Base-by-base conservation (phyloP, 2,113 vertebrate genomes). In the Acrocephalus kingi region DNA sequence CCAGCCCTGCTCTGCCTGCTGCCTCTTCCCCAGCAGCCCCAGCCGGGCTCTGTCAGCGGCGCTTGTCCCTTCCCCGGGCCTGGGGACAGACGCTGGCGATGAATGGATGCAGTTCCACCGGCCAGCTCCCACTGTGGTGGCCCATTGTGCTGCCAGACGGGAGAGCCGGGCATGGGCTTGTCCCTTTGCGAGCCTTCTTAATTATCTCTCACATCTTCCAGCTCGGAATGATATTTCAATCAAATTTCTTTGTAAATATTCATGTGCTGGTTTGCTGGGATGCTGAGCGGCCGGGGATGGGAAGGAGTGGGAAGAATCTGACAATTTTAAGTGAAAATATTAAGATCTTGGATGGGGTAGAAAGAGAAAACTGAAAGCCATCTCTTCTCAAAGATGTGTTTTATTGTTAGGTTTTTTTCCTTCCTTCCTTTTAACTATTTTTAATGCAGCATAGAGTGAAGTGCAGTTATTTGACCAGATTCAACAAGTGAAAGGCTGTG, bases 171-270 rank as follows among this genome's bases (percentile, higher is more conserved):
- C 91, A 90, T 13, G 92, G 77, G n/a, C 63, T 89, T 37, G 87
- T 83, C 85, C 85, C 87, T 74, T 64, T 22, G 28, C 87, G 89
- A 73, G 66, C 68, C 54, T 54, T 45, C 80, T 95, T 82, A 84
- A 95, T 97, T 79, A 79, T 95, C 92, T 84, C 41, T 30, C 92
- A 51, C 58, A 1, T 31, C 64, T 78, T 82, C 90, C 74, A 24
- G 83, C 94, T 68, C 10, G 24, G 58, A 55, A 75, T 94, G 94
- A 94, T 95, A 90, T 95, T 96, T 96, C 97, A 93, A 67, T 94
- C 81, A 68, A 9, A 87, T 45, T 85, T 66, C 59, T 76, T 55
- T 33, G 78, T 91, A 33, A 90, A 94, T 94, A 71, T 88, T 85
- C 93, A 45, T 79, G 83, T 1, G 64, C 93, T 7, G 90, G 20